phyloP scores from a whole-genome alignment of 2,797 vertebrate genomes.

The Muscicapa striata region DNA sequence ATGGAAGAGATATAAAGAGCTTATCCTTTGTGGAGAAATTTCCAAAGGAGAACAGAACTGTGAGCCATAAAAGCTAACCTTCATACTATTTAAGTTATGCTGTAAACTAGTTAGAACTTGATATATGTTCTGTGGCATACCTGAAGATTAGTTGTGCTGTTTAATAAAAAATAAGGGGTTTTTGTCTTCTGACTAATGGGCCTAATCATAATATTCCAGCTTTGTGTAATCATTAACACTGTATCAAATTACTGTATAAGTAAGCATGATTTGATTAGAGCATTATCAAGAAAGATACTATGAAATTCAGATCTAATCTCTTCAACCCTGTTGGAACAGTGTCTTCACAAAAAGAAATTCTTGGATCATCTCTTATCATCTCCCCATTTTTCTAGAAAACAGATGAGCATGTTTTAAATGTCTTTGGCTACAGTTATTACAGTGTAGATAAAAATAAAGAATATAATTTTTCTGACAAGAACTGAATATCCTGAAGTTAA shows the following conservation, averaged over 20 bases:
- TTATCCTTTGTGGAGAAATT: not conserved
- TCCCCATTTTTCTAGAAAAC: not conserved
- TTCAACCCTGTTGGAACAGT: not conserved
- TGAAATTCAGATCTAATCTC: slow-evolving; percentile 4
- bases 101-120: not conserved
- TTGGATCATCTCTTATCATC: not conserved
- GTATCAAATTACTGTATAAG: not conserved
- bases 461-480: not conserved
- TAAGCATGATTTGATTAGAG: not conserved
- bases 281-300: not conserved
- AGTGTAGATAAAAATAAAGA: not conserved
- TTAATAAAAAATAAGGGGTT: not conserved
- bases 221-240: not conserved
- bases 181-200: not conserved
- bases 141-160: not conserved
- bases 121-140: not conserved
- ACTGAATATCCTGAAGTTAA: not conserved
- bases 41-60: not conserved
- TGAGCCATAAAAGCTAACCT: not conserved
- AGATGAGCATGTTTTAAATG: not conserved
- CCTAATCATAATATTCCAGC: not conserved
- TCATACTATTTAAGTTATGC: not conserved
- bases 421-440: not conserved
- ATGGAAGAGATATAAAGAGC: not conserved
- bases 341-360: not conserved